Evolutionary conservation across 2,113 vertebrate genomes (phyloP).

Genomic region (Hirundichthys speculiger): DNA sequence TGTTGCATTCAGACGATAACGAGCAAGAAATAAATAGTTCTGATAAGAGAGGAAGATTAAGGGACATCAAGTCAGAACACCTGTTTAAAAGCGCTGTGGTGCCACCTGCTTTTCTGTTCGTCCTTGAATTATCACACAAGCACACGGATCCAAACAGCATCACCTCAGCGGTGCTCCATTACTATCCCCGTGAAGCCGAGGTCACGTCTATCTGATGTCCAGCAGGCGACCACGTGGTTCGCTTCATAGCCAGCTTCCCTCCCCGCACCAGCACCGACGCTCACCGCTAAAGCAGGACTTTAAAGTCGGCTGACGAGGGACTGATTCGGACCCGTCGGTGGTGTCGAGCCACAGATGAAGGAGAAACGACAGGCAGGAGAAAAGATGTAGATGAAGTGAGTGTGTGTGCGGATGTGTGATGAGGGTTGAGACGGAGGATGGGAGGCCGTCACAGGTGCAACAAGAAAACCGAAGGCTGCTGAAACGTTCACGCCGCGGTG

Average conservation of each 20-base stretch:
- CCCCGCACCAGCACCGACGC: no score
- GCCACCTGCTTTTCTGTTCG: conserved; percentile 20
- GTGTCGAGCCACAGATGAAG: conserved; percentile 2
- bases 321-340: conserved; percentile 15
- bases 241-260: no score
- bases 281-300: background rate
- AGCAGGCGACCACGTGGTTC: conserved; percentile 18
- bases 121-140: conserved; percentile 49
- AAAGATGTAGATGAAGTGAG: conserved; percentile 7
- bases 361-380: conserved; percentile 3
- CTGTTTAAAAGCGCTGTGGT: conserved; percentile 40
- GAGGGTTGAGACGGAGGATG: conserved; percentile 10
- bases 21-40: background rate
- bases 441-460: conserved; percentile 24
- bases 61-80: conserved; percentile 51
- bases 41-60: background rate
- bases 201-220: conserved; percentile 39
- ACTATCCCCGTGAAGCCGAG: conserved; percentile 28
- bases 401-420: no score
- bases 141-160: background rate
- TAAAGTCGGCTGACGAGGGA: conserved; percentile 19
- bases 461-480: conserved; percentile 43
- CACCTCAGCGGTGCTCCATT: conserved; percentile 14
- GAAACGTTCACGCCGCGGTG: conserved; percentile 59
- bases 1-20: no score